Evolutionary conservation across 2,888 invertebrate species (phyloP).

Genomic region (Callinectes sapidus): DNA sequence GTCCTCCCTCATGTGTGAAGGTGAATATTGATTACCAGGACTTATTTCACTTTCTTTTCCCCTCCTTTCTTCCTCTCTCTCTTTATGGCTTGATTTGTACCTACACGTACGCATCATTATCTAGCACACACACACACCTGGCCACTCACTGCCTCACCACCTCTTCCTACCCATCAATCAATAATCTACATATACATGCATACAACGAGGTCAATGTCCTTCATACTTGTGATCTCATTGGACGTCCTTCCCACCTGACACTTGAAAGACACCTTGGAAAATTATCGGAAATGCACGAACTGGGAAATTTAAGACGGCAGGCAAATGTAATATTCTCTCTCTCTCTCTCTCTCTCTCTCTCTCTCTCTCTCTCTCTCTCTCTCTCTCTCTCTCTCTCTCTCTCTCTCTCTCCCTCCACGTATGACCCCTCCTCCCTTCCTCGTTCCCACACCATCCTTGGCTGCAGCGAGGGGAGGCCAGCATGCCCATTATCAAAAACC

Average conservation of each 20-base stretch:
- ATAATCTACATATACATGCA: not conserved
- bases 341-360: conserved; percentile 15
- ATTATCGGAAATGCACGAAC: not conserved
- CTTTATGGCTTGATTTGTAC: not conserved
- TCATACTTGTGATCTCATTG: not conserved
- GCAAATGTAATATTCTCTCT: not conserved
- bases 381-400: conserved; percentile 13
- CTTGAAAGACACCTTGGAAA: not conserved
- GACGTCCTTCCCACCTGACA: not conserved
- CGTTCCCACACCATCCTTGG: not conserved
- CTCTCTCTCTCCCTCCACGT: not conserved
- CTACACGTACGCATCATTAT: not conserved
- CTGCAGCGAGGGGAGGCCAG: not conserved
- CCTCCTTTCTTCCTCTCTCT: not conserved
- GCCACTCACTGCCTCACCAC: not conserved
- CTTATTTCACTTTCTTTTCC: not conserved
- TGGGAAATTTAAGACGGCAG: not conserved
- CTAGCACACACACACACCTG: not conserved
- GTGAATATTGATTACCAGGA: not conserved
- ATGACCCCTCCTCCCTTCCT: not conserved
- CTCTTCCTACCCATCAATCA: not conserved
- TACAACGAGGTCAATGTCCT: not conserved
- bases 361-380: conserved; percentile 17
- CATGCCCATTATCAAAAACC: conserved; percentile 8
- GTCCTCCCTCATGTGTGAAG: not conserved